Percentiles rank a stretch among this genome's conserved stretches.
Evolutionary conservation across 2,113 vertebrate species (phyloP).

Genomic region (Zosterops borbonicus): DNA sequence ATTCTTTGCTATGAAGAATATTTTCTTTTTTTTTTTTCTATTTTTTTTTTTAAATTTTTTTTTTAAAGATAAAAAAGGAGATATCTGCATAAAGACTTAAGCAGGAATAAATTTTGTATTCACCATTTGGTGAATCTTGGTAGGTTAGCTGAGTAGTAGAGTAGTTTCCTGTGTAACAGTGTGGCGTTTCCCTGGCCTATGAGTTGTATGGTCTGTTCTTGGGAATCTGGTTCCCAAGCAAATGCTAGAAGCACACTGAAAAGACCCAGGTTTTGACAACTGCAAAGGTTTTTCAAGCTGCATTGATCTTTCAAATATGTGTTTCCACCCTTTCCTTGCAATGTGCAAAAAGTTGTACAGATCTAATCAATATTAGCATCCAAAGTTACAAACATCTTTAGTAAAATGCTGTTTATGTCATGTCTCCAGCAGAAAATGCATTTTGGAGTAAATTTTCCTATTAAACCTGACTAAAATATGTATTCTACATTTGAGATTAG

Average conservation of each 20-base stretch:
- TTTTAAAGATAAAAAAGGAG: neutral
- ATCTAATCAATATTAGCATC: neutral
- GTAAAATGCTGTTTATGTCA: neutral
- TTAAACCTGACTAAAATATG: neutral
- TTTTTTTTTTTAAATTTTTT: no score
- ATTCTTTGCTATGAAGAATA: neutral
- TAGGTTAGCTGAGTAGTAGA: neutral
- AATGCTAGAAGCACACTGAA: neutral
- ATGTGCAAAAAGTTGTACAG: neutral
- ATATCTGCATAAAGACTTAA: neutral
- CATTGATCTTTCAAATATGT: neutral
- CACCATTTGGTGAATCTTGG: neutral
- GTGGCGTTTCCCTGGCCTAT: neutral
- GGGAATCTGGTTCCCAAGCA: neutral
- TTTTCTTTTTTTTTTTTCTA: neutral
- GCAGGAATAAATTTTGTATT: slow-evolving; percentile 3
- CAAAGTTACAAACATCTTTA: neutral
- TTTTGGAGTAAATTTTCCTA: neutral
- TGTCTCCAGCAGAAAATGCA: neutral
- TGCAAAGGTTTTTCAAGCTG: neutral
- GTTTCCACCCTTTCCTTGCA: neutral
- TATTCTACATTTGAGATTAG: neutral
- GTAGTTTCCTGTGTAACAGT: neutral
- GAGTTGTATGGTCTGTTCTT: neutral
- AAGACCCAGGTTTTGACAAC: neutral